Base-by-base conservation (phyloP, 2,888 invertebrate genomes). In the Chrysina gloriosa region DNA sequence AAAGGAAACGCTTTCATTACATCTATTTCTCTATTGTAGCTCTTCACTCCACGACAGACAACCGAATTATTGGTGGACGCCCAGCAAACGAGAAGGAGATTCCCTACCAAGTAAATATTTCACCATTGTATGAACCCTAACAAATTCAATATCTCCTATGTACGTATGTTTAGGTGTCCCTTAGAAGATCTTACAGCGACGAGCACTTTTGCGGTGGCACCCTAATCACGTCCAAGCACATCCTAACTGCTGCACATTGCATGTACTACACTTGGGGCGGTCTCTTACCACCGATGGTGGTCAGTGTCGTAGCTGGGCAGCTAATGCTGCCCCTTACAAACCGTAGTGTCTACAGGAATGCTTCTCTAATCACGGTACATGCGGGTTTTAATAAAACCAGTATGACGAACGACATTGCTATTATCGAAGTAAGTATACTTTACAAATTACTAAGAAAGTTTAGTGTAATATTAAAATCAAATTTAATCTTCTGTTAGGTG, bases 241-340 rank as follows among this genome's bases (percentile, higher is more conserved):
- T 78, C 23, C 29, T 78, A 14, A 77, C 77, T 3, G 78, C 77
- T 3, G 78, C 77, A 0, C 78, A 78, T 68, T 78, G 78, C 42
- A 72, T 76, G 71, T 75, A 63, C 64, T 77, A 77, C 68, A 61
- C 61, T 6, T 77, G 77, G 77, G 77, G 77, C 4, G 77, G 77
- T 3, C 7, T 71, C 11, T 50, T 77, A 23, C 74, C 76, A 2
- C 69, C 74, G 0, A 61, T 72, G 3, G 69, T 72, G 5, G 72
- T 77, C 2, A 74, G 72, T 27, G 70, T 73, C 9, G 73, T 75
- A 7, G 75, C 71, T 23, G 77, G 77, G 7, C 76, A 77, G 71
- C 48, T 70, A 2, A 52, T 72, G 21, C 64, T 75, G 21, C 67
- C 67, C 4, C 61, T 75, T 14, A 71, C 56, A 3, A 16, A 47